phyloP scores from a whole-genome alignment of 1,140 invertebrate genomes.

The Plutomurus gul region DNA sequence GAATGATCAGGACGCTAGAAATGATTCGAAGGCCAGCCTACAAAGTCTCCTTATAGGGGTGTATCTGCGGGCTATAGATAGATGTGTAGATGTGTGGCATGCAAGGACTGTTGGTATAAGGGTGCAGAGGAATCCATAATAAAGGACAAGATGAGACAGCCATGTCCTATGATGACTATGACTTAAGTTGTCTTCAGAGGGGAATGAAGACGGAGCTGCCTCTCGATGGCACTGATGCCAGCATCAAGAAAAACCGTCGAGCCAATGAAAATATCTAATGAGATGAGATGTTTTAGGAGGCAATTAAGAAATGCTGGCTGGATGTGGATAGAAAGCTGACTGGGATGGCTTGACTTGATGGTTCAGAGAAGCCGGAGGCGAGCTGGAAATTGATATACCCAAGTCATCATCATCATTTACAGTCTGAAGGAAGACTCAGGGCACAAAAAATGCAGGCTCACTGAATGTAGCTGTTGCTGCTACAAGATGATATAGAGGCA shows the following conservation, averaged over 20 bases:
- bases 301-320: constrained; percentile 45
- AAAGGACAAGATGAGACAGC: background rate
- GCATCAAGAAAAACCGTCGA: constrained; percentile 4
- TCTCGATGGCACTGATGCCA: background rate
- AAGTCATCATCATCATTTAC: constrained; percentile 52
- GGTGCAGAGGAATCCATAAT: background rate
- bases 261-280: constrained; percentile 48
- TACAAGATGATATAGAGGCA: constrained; percentile 30
- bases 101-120: background rate
- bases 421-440: constrained; percentile 30
- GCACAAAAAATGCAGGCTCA: constrained; percentile 20
- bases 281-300: constrained; percentile 49
- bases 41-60: too few relatives aligned
- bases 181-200: background rate
- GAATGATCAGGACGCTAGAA: too few relatives aligned
- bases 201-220: background rate
- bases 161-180: background rate
- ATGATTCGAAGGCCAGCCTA: too few relatives aligned
- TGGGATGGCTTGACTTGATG: constrained; percentile 19
- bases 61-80: too few relatives aligned
- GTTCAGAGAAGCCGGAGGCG: constrained; percentile 30
- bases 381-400: constrained; percentile 49
- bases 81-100: too few relatives aligned
- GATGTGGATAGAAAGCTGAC: constrained; percentile 26
- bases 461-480: constrained; percentile 12